Evolutionary conservation across 2,797 vertebrate species (phyloP), one percentile per base, ranked within the genome.

Genomic region (Acanthurus leucopareius): DNA sequence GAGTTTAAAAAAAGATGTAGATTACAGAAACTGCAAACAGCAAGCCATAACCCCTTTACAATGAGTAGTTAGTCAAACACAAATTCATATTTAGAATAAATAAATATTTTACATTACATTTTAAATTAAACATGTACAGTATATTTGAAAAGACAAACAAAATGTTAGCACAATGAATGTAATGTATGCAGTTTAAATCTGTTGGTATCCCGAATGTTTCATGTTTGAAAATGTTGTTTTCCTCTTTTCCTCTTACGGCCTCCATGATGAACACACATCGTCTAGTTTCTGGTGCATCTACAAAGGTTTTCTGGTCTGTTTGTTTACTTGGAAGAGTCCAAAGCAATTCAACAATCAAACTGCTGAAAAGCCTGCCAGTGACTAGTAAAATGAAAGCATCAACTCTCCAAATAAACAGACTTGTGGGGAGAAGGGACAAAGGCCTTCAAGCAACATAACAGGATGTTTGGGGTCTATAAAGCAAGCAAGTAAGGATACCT

Each of bases 371-470:
- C 3, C n/a, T 17, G 40, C 28, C 40, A 17, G 19, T 61, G 51
- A 61, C 59, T 78, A 75, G 19, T 25, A 52, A 75, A 84, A 83
- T 62, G 22, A 83, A 75, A 80, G 72, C 3, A 1, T 73, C 13
- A 88, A 92, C 80, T 86, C 78, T 89, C 80, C 89, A 93, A 93
- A 93, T 89, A 91, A 90, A 91, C 85, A 94, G 73, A 90, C 80
- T 79, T 84, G 65, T 82, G 22, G 80, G 84, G 78, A 81, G 47
- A 86, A 75, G 83, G 89, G 76, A 75, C 47, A 81, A 72, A 90
- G 64, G 69, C 73, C 73, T 71, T 74, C 71, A 86, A 85, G 77
- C 81, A 91, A 93, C 85, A 91, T 82, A 83, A 86, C 72, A 87
- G 73, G 88, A 84, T 56, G 22, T 59, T 80, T 56, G 62, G 81